Conservation (phyloP, 2,113 vertebrate genomes). For the Carlito syrichta region DNA sequence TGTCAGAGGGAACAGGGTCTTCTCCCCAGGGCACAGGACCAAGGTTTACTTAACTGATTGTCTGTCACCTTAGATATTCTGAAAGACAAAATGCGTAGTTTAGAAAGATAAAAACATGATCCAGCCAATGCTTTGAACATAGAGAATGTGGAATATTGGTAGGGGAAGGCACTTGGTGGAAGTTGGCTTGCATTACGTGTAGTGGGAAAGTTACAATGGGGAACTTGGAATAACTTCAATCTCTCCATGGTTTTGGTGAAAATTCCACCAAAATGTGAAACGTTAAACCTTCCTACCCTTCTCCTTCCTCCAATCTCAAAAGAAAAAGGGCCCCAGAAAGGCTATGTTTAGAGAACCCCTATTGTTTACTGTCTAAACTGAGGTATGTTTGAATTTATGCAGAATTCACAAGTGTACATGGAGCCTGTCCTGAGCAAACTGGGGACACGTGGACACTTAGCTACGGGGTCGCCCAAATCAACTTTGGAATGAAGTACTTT, state of each 20-base stretch:
- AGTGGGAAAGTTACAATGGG: background rate
- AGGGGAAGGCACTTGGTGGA: background rate
- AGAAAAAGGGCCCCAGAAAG: background rate
- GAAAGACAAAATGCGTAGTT: background rate
- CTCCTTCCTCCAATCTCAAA: background rate
- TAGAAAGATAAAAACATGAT: background rate
- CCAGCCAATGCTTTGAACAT: background rate
- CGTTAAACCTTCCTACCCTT: background rate
- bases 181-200: background rate
- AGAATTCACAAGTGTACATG: background rate
- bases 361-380: background rate
- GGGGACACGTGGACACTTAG: background rate
- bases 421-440: background rate
- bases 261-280: background rate
- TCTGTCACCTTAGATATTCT: background rate
- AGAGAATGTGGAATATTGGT: background rate
- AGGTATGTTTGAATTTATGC: background rate
- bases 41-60: background rate
- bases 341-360: background rate
- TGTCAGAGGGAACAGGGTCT: background rate
- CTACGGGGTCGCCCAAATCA: background rate
- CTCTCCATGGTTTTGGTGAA: background rate
- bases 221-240: background rate
- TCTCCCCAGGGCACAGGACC: background rate
- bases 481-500: background rate